Percentiles rank a stretch among this genome's conserved stretches.
These are phyloP conservation scores for Calypte anna DNA, from an alignment of 2,113 vertebrate genomes.

Conservation along the genomic window DNA sequence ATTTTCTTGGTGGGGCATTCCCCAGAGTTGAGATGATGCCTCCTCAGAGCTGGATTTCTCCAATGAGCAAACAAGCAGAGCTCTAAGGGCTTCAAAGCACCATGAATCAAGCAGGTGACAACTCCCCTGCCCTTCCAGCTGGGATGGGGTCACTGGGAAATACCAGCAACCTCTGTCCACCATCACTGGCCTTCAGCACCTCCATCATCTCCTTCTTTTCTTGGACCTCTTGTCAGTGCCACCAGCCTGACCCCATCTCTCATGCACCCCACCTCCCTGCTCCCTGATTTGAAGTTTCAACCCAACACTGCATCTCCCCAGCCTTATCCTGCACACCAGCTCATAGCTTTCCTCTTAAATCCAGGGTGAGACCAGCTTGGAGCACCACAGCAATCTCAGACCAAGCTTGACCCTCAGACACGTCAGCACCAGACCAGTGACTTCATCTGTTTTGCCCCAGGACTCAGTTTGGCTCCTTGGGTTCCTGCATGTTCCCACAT, in stretches of 20 bases:
- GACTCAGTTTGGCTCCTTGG: background rate
- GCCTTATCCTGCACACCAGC: background rate
- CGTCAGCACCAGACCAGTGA: background rate
- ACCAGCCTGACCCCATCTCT: background rate
- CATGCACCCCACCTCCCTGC: background rate
- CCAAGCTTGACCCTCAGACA: rapidly evolving
- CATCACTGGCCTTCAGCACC: background rate
- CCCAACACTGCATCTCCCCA: background rate
- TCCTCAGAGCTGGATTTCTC: background rate
- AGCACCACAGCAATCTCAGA: rapidly evolving
- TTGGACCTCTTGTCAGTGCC: background rate
- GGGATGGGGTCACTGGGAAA: background rate
- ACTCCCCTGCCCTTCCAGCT: background rate
- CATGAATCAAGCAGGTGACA: background rate
- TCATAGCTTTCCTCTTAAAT: background rate
- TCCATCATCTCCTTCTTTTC: background rate
- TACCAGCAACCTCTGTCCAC: background rate
- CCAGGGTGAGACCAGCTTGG: background rate
- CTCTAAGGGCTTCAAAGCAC: background rate
- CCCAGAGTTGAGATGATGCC: rapidly evolving
- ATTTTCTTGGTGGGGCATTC: background rate
- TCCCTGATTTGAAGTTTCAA: background rate
- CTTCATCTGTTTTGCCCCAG: background rate
- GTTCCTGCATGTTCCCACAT: background rate
- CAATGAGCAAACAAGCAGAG: rapidly evolving